Evolutionary conservation across 2,888 invertebrate species (phyloP).

Genomic region (Polydrusus cervinus): DNA sequence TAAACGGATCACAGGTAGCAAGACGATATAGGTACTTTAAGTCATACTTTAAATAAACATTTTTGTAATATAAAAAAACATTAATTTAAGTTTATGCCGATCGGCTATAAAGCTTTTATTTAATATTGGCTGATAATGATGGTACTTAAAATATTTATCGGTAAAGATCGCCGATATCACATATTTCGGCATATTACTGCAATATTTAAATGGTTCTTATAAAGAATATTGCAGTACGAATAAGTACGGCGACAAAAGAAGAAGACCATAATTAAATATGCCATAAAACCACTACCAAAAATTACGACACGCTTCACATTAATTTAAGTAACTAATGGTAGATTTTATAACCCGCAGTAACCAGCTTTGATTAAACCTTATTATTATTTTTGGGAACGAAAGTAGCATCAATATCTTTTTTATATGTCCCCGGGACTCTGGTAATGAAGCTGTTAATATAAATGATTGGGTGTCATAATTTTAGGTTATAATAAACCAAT

Average conservation of each 20-base stretch:
- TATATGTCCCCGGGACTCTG: conserved; percentile 17
- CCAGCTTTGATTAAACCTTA: conserved; percentile 29
- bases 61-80: too few species aligned
- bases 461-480: conserved; percentile 50
- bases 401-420: conserved; percentile 21
- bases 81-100: too few species aligned
- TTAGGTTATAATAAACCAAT: conserved; percentile 43
- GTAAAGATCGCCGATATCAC: not conserved
- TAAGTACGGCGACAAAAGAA: conserved; percentile 7
- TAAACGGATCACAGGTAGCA: too few species aligned
- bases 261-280: conserved; percentile 38
- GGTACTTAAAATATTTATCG: not conserved
- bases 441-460: conserved; percentile 44
- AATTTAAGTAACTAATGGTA: conserved; percentile 25
- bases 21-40: too few species aligned
- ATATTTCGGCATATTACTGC: conserved; percentile 4
- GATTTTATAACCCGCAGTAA: conserved; percentile 31
- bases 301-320: conserved; percentile 19
- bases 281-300: conserved; percentile 32
- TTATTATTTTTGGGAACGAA: conserved; percentile 29
- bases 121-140: not conserved
- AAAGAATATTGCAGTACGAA: conserved; percentile 4
- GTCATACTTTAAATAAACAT: too few species aligned
- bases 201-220: not conserved
- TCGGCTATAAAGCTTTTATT: too few species aligned